Evolutionary conservation across 2,113 vertebrate species (phyloP), one percentile per base, ranked within the genome.

Genomic region (Oncorhynchus keta): DNA sequence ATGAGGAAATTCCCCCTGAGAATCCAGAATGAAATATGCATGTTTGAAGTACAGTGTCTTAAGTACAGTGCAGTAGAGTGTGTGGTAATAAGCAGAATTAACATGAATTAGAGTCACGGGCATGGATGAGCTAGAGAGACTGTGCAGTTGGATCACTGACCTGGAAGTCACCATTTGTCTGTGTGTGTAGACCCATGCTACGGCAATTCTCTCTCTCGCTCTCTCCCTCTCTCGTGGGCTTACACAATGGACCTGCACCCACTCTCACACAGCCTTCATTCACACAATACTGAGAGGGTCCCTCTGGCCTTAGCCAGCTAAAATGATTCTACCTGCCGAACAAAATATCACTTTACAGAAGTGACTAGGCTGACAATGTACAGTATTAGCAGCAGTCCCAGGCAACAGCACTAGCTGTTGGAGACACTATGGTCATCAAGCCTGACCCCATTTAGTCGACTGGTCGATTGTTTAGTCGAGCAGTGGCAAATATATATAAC

Each of bases 1-100:
- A 85, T 81, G 61, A 71, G 78, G 70, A 83, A 81, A 76, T 69
- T 79, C 80, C 72, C 76, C 75, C 79, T 35, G 18, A 78, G 82
- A 72, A 74, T 79, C 8, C 70, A 51, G 65, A 85, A 75, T 80
- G 78, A 82, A 81, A 84, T 78, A 78, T 73, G 74, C 32, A 76
- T 48, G 64, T 64, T 9, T 80, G 7, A 81, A 83, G 82, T 66
- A 68, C 79, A 81, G n/a, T 22, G 20, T 22, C 13, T 57, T 14
- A 20, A 5, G 3, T 57, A 18, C 18, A 57, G 16, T 57, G 55
- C 18, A 45, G 14, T 16, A 20, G 55, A 20, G 16, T 20, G 55
- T 20, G 55, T 57, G 55, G 20, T 72, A 16, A 61, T 76, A 72
- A 75, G 73, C 70, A 70, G 68, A 76, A 59, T 7, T 14, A 57